phyloP scores from a whole-genome alignment of 2,113 vertebrate genomes.

The Nibea albiflora region DNA sequence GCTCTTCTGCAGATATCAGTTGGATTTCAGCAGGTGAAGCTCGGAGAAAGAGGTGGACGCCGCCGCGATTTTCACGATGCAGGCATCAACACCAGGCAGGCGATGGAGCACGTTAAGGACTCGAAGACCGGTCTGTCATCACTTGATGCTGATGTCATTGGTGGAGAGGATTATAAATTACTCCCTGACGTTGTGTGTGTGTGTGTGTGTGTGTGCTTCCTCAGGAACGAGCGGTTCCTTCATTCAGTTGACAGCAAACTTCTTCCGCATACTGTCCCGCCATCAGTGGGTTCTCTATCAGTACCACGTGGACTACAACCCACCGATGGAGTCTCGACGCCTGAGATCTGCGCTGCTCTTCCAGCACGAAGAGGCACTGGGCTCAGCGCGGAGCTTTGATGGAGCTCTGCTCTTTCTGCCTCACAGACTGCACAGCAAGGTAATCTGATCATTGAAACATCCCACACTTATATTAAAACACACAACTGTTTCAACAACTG shows the following conservation, averaged over 20 bases:
- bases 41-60: constrained; percentile 90
- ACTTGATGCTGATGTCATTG: neutral
- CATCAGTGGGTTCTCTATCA: constrained; percentile 95
- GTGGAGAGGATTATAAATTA: neutral
- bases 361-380: constrained; percentile 89
- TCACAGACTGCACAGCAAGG: constrained; percentile 84
- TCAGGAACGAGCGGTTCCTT: constrained; percentile 86
- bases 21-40: constrained; percentile 90
- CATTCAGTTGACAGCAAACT: constrained; percentile 89
- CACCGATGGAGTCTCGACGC: constrained; percentile 91
- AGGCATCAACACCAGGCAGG: constrained; percentile 89
- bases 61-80: constrained; percentile 90
- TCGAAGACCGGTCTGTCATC: constrained; percentile 88
- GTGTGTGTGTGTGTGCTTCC: neutral
- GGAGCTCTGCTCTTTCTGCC: constrained; percentile 91
- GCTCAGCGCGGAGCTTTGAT: constrained; percentile 90
- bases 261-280: constrained; percentile 88
- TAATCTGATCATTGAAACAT: constrained; percentile 35
- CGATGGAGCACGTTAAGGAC: constrained; percentile 91
- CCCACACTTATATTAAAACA: neutral
- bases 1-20: constrained; percentile 87
- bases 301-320: constrained; percentile 92
- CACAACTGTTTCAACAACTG: neutral
- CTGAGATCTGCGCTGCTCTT: constrained; percentile 90
- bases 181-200: neutral